Conservation (phyloP, 2,113 vertebrate species). For the Rissa tridactyla region DNA sequence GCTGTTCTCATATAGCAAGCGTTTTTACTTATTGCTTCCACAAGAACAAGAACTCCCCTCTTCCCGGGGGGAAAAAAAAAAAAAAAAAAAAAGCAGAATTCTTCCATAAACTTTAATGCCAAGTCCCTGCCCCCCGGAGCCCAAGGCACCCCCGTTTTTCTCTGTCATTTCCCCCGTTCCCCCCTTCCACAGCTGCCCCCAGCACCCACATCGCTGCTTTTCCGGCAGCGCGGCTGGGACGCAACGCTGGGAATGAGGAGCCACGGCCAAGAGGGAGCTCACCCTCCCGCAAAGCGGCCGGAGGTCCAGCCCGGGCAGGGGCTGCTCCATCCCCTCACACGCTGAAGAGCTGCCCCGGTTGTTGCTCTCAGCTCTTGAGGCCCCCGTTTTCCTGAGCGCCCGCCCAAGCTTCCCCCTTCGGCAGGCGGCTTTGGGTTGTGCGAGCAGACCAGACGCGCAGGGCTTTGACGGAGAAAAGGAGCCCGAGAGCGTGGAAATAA, state of each 20-base stretch:
- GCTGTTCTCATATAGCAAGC: neutral
- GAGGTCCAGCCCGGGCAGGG: neutral
- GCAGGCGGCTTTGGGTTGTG: neutral
- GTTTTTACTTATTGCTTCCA: neutral
- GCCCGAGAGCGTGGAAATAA: neutral
- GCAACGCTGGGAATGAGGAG: neutral
- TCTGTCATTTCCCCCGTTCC: neutral
- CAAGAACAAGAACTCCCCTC: neutral
- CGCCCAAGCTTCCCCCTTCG: neutral
- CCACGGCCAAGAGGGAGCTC: neutral
- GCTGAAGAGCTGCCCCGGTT: neutral
- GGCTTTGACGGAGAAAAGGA: neutral
- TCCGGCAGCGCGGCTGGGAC: neutral
- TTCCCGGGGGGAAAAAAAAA: neutral
- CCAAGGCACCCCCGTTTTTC: neutral
- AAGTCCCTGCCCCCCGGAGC: neutral
- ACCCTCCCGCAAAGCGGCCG: too few relatives aligned
- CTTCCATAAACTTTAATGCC: neutral
- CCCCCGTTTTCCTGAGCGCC: neutral
- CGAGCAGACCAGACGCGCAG: neutral
- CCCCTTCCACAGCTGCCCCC: neutral
- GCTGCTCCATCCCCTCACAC: neutral
- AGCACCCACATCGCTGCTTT: neutral
- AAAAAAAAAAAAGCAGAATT: neutral
- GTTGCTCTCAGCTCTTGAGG: neutral